These are phyloP conservation scores for Pseudomyrmex concolor DNA, from an alignment of 1,140 invertebrate genomes.

Conservation along the genomic window DNA sequence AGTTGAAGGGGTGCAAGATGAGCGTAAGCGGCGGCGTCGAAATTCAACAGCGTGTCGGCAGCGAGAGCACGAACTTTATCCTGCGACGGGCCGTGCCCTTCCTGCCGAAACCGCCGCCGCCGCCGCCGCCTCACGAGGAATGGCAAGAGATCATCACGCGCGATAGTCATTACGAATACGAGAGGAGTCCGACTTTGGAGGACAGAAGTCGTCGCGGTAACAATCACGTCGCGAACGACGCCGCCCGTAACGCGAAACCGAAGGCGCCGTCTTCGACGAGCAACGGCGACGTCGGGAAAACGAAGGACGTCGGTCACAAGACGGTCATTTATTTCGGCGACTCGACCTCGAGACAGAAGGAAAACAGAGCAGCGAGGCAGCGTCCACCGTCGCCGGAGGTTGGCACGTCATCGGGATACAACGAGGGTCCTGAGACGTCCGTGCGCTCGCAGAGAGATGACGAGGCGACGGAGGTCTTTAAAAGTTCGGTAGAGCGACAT, in stretches of 20 bases:
- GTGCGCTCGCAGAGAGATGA: neutral
- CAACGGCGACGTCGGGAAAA: conserved; percentile 71
- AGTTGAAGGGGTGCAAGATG: conserved; percentile 84
- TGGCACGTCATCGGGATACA: neutral
- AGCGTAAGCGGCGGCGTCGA: neutral
- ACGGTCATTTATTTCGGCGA: conserved; percentile 90
- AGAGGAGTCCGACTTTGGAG: conserved; percentile 81
- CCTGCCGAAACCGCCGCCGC: conserved; percentile 76
- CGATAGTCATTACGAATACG: conserved; percentile 79
- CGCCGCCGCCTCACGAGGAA: conserved; percentile 84
- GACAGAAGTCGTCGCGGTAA: conserved; percentile 66
- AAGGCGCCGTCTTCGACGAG: neutral
- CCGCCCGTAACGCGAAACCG: conserved; percentile 20
- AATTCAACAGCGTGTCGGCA: conserved; percentile 26
- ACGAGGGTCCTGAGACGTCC: neutral
- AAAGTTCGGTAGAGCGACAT: conserved; percentile 4
- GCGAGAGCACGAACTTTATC: conserved; percentile 86
- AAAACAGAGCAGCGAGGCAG: conserved; percentile 34
- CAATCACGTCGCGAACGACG: conserved; percentile 19
- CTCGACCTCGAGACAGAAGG: conserved; percentile 85
- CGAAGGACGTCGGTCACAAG: conserved; percentile 86
- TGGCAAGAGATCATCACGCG: conserved; percentile 83
- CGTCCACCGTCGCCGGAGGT: conserved; percentile 31
- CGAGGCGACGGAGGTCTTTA: neutral
- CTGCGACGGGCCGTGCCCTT: conserved; percentile 86